phyloP scores from a whole-genome alignment of 1,140 invertebrate genomes.

The Adoxophyes honmai region DNA sequence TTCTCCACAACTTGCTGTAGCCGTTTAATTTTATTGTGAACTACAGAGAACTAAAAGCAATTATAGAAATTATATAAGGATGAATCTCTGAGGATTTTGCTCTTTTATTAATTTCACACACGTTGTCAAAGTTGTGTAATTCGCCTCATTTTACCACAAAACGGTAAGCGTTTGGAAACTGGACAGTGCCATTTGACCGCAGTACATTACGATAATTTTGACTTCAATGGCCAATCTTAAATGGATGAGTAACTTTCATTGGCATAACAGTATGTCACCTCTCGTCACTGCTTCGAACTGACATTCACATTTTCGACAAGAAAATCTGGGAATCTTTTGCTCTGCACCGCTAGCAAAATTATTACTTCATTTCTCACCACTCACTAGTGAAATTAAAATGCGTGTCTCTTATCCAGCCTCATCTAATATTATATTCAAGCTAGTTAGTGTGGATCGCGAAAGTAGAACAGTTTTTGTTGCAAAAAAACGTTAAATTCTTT shows the following conservation, averaged over 20 bases:
- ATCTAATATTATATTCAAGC: background rate
- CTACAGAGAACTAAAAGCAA: background rate
- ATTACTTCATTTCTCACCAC: no score
- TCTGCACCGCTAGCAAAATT: no score
- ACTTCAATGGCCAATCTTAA: background rate
- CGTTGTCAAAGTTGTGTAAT: background rate
- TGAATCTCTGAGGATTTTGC: background rate
- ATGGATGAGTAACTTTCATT: slow-evolving; percentile 3
- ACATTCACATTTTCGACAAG: no score
- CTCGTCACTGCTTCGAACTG: no score
- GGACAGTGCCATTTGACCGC: background rate
- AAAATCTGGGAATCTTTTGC: no score
- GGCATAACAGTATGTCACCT: background rate
- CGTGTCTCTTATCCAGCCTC: no score
- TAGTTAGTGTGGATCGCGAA: background rate
- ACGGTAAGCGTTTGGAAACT: background rate
- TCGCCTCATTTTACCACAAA: background rate
- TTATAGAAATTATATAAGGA: background rate
- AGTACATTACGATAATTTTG: background rate
- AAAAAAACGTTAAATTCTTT: background rate
- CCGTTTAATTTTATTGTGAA: background rate
- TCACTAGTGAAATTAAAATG: no score
- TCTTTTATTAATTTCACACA: slow-evolving; percentile 5
- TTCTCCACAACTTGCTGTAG: background rate
- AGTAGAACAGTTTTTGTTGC: background rate